Evolutionary conservation across 1,140 invertebrate genomes (phyloP), one percentile per base, ranked within the genome.

Genomic region (Thaumatotibia leucotreta): DNA sequence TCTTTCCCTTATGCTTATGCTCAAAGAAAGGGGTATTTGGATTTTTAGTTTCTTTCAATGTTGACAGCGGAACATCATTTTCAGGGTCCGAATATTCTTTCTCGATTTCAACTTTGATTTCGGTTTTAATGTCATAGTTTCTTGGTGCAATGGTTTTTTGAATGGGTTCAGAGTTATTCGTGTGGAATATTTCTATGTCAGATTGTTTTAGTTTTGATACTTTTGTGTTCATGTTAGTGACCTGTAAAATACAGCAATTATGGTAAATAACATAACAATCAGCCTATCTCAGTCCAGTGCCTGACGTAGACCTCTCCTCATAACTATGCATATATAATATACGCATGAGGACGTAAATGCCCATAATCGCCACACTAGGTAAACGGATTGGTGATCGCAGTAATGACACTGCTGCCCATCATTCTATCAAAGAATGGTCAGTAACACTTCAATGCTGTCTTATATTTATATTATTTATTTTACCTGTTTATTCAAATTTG

Each of bases 81-180:
- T 83, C 79, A 1, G 49, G 32, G 24, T 79, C 80, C 0, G 71
- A 74, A 32, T 11, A 65, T 2, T 76, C 74, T 31, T 74, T 45
- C 71, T 86, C 80, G 0, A 80, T 64, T 75, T 86, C 83, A 0
- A 81, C 65, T 73, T 86, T 84, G 0, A 86, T 24, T 52, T 85
- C 80, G 1, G 73, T 80, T 33, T 69, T 62, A 0, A 76, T 35
- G 2, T 63, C 31, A 14, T 33, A 24, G 5, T 4, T n/a, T 11
- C 17, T 3, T 27, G 23, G 62, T 33, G 58, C 8, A 17, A 17
- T 49, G n/a, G 20, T 14, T 14, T 58, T 62, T 61, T 61, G 17
- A 0, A 64, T n/a, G 0, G 22, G 33, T 9, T 61, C 23, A 17
- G 52, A 58, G 11, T 32, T 10, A 17, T 63, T 45, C 0, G 65